These are phyloP conservation scores for Eustalomyia histrio DNA, from an alignment of 2,888 invertebrate species.

Conservation along the genomic window DNA sequence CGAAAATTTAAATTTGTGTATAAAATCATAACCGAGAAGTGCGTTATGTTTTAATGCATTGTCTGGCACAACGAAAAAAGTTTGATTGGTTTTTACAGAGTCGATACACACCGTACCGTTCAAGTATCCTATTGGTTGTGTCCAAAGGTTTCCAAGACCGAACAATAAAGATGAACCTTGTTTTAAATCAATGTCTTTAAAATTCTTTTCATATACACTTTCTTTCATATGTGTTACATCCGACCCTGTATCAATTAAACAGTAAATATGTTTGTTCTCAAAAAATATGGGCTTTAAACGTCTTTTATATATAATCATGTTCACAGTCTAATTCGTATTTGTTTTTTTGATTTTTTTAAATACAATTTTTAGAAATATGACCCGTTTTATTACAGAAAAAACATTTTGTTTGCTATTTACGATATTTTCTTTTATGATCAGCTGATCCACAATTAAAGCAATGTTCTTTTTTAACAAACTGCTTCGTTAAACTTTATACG, in stretches of 20 bases:
- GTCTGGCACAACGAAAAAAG: constrained; percentile 18
- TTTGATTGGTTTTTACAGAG: constrained; percentile 31
- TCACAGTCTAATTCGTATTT: constrained; percentile 1
- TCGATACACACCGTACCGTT: constrained; percentile 31
- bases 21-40: constrained; percentile 30
- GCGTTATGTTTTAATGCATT: constrained; percentile 2
- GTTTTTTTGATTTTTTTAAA: constrained; percentile 8
- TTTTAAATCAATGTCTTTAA: constrained; percentile 10
- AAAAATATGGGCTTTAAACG: constrained; percentile 10
- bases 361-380: constrained; percentile 30
- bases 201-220: constrained; percentile 11
- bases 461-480: constrained; percentile 11
- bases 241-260: constrained; percentile 25
- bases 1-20: constrained; percentile 23
- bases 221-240: constrained; percentile 22
- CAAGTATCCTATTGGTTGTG: constrained; percentile 24
- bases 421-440: constrained; percentile 31
- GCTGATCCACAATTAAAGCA: constrained; percentile 32
- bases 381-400: constrained; percentile 28
- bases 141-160: constrained; percentile 43
- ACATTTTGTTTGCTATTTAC: constrained; percentile 28
- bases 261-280: constrained; percentile 19
- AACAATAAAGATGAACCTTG: constrained; percentile 28
- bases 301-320: constrained; percentile 7
- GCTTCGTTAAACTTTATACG: background rate